Conservation (phyloP, 2,888 invertebrate species). For the Scaptomyza tumidula region DNA sequence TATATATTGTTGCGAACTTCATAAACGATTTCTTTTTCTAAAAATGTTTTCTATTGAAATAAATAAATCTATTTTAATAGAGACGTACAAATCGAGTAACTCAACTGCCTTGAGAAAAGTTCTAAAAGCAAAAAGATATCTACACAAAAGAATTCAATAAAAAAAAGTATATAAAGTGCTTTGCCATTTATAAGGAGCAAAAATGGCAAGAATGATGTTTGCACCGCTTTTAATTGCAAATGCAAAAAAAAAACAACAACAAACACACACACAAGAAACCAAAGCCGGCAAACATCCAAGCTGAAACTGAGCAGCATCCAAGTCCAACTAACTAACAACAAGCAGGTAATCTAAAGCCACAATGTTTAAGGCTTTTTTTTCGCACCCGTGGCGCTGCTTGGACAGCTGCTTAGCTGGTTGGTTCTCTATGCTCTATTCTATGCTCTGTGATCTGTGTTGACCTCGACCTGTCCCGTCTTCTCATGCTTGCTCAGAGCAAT, state of each 20-base stretch:
- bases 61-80: not conserved
- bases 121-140: not conserved
- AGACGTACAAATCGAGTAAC: not conserved
- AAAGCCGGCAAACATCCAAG: conserved; percentile 13
- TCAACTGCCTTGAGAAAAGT: not conserved
- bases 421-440: not conserved
- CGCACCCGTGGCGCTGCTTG: conserved; percentile 70
- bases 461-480: conserved; percentile 82
- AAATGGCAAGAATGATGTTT: conserved; percentile 34
- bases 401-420: conserved; percentile 38
- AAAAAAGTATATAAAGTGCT: conserved; percentile 51
- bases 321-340: conserved; percentile 8
- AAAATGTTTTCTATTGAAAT: not conserved
- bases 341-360: conserved; percentile 20
- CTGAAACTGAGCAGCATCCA: conserved; percentile 10
- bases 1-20: too few species aligned
- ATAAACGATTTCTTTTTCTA: too few species aligned
- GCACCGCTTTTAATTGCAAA: conserved; percentile 50
- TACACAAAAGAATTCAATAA: conserved; percentile 38
- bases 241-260: conserved; percentile 30
- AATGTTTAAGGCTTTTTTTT: conserved; percentile 59
- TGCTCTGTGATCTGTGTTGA: conserved; percentile 33
- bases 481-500: conserved; percentile 36
- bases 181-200: conserved; percentile 66
- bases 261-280: not conserved